Conservation (phyloP, 2,113 vertebrate genomes). For the Pseudopipra pipra region DNA sequence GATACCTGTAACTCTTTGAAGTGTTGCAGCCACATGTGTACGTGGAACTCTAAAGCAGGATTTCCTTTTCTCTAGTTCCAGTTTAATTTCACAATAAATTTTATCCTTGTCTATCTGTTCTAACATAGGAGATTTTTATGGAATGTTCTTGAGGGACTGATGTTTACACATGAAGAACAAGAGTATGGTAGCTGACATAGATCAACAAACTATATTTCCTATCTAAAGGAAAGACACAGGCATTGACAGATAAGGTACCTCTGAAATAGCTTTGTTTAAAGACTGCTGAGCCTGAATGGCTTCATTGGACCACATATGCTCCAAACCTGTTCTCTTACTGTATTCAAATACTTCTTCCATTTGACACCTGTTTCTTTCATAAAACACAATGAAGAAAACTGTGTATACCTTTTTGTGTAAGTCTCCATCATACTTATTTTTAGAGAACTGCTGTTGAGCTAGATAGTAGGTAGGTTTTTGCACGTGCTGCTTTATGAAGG, state of each 20-base stretch:
- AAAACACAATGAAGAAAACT: background rate
- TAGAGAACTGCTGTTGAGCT: background rate
- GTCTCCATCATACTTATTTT: background rate
- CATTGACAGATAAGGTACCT: background rate
- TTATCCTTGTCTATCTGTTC: background rate
- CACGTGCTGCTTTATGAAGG: background rate
- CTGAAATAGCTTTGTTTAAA: background rate
- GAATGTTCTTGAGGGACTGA: background rate
- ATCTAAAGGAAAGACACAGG: background rate
- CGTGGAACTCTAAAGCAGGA: background rate
- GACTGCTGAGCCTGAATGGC: background rate
- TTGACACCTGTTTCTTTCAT: background rate
- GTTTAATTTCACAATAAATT: background rate
- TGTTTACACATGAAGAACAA: background rate
- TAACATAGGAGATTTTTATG: background rate
- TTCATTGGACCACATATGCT: background rate
- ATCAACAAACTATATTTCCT: background rate
- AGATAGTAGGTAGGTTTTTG: background rate
- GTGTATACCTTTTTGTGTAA: background rate
- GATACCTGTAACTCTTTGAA: background rate
- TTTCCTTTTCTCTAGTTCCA: background rate
- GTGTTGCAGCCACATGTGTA: background rate
- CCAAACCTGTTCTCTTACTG: background rate
- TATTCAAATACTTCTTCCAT: background rate
- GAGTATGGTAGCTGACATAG: accelerated